These are phyloP conservation scores for Nomada lathburiana DNA, from an alignment of 2,888 invertebrate genomes.

Conservation along the genomic window DNA sequence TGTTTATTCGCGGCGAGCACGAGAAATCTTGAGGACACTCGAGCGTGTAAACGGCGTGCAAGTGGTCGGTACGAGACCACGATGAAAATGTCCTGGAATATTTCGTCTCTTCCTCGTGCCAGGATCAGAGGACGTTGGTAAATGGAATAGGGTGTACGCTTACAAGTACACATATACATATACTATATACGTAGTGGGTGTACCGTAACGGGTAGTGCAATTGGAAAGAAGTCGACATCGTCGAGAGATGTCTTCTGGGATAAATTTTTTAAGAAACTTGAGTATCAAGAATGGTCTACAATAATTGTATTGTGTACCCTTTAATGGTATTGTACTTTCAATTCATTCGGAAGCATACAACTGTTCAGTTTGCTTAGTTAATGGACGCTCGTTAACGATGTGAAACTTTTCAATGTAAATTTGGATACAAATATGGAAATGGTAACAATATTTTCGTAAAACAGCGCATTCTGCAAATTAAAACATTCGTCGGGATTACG, in stretches of 20 bases:
- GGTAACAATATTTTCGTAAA: neutral
- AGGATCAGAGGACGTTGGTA: neutral
- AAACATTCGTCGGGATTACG: slow-evolving; percentile 7
- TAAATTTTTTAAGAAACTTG: neutral
- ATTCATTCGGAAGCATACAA: neutral
- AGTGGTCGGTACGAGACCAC: neutral
- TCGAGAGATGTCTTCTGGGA: neutral
- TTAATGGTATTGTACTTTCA: neutral
- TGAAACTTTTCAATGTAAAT: neutral
- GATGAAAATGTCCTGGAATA: slow-evolving; percentile 19
- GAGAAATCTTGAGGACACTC: slow-evolving; percentile 17
- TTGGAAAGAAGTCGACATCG: neutral
- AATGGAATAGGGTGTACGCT: slow-evolving; percentile 10
- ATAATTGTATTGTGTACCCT: no score
- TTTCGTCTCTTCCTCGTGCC: neutral
- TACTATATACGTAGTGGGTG: neutral
- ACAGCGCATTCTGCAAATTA: neutral
- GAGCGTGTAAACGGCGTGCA: neutral
- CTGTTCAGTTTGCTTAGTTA: neutral
- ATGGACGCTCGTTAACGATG: neutral
- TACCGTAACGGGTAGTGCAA: slow-evolving; percentile 1
- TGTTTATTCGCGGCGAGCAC: neutral
- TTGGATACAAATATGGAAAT: neutral
- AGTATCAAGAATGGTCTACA: no score
- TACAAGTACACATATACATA: neutral